Evolutionary conservation across 2,797 vertebrate genomes (phyloP).

Genomic region (Dendrocincla fuliginosa): DNA sequence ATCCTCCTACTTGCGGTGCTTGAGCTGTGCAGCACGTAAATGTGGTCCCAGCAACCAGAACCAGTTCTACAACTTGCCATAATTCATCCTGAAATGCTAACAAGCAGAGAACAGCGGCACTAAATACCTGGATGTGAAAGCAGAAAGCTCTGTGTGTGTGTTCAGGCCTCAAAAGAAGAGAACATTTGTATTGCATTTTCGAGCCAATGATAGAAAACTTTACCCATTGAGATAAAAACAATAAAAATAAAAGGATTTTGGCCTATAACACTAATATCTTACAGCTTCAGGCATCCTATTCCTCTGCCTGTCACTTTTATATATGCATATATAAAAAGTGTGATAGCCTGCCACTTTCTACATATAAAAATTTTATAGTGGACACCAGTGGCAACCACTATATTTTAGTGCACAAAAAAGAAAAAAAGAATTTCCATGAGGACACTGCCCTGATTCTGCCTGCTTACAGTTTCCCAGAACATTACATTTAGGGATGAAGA

Average conservation of each 20-base stretch:
- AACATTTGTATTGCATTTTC: not conserved
- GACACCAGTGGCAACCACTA: not conserved
- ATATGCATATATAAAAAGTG: constrained; percentile 26
- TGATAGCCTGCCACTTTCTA: constrained; percentile 26
- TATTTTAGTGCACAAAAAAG: not conserved
- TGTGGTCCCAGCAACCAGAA: not conserved
- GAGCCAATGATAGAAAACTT: not conserved
- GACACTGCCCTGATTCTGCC: not conserved
- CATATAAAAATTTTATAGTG: not conserved
- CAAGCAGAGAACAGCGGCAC: not conserved
- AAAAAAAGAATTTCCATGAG: not conserved
- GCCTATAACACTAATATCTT: not conserved
- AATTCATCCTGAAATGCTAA: not conserved
- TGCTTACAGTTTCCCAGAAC: not conserved
- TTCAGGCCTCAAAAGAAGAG: not conserved
- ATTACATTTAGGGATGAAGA: not conserved
- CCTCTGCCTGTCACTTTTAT: constrained; percentile 31
- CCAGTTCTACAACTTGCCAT: not conserved
- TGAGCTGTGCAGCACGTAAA: not conserved
- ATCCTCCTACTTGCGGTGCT: not conserved
- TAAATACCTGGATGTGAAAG: not conserved
- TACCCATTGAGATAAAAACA: not conserved
- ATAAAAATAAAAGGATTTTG: not conserved
- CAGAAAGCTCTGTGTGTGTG: not conserved
- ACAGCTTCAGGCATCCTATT: not conserved